Conservation (phyloP, 2,888 invertebrate species). For the Eugnorisma glareosa region DNA sequence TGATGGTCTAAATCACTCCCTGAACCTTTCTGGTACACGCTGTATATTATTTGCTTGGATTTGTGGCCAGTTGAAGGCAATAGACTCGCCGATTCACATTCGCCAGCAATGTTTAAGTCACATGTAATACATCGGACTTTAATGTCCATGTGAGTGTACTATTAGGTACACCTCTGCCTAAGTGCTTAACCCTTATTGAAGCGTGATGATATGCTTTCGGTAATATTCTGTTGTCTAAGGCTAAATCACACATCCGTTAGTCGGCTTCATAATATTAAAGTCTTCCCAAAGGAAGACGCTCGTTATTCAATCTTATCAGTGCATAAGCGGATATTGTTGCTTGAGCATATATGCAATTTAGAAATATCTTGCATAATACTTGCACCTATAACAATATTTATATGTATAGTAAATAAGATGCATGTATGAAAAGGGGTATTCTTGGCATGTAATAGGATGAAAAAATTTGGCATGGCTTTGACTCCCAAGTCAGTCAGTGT, state of each 20-base stretch:
- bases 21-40: too few species aligned
- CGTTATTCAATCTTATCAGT: conserved; percentile 8
- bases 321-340: conserved; percentile 15
- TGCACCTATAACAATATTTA: too few species aligned
- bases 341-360: conserved; percentile 9
- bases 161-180: not conserved
- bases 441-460: not conserved
- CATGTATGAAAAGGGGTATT: not conserved
- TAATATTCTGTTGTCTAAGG: not conserved
- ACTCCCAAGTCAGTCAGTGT: not conserved
- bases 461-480: not conserved
- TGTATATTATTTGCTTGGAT: not conserved
- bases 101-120: too few species aligned
- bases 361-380: not conserved
- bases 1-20: too few species aligned
- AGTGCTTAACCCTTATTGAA: not conserved
- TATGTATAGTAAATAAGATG: not conserved
- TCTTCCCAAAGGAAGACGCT: conserved; percentile 19
- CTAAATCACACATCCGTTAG: not conserved
- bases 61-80: not conserved
- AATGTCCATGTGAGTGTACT: not conserved
- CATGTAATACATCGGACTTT: too few species aligned
- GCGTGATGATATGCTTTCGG: not conserved
- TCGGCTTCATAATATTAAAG: conserved; percentile 5
- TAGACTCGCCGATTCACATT: too few species aligned